Evolutionary conservation across 2,113 vertebrate genomes (phyloP).

Genomic region (Sus scrofa): T2T-Sscrofa CM000826.6:80714001-80714500

Average conservation of each 20-base stretch:
- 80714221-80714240: conserved; percentile 60
- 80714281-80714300: conserved; percentile 67
- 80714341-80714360: background rate
- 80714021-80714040: conserved; percentile 2
- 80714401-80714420: background rate
- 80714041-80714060: conserved; percentile 21
- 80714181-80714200: conserved; percentile 55
- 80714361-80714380: background rate
- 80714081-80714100: conserved; percentile 37
- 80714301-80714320: background rate
- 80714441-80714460: conserved; percentile 69
- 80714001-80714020: background rate
- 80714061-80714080: conserved; percentile 47
- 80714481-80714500: conserved; percentile 61
- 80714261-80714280: background rate
- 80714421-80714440: conserved; percentile 58
- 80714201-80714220: conserved; percentile 75
- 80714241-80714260: conserved; percentile 72
- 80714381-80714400: conserved; percentile 4
- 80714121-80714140: conserved; percentile 50
- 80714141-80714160: conserved; percentile 79
- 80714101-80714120: conserved; percentile 43
- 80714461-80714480: conserved; percentile 55
- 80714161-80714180: conserved; percentile 72
- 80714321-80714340: background rate